Evolutionary conservation across 2,797 vertebrate genomes (phyloP).

Genomic region (Cuculus canorus): DNA sequence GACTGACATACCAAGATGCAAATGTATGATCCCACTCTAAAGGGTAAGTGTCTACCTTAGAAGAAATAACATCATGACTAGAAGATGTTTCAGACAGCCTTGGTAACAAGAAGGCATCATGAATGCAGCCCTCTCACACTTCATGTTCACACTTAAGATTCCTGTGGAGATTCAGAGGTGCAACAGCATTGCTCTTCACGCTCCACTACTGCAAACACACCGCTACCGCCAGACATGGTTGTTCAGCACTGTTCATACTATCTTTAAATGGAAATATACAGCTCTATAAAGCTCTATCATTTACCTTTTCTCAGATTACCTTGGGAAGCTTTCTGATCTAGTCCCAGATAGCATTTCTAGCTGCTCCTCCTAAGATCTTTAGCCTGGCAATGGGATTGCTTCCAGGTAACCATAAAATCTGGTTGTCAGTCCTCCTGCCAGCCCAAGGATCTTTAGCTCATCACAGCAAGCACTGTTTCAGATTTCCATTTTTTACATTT

Average conservation of each 20-base stretch:
- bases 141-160: neutral
- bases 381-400: neutral
- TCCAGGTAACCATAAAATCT: neutral
- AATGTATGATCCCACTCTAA: neutral
- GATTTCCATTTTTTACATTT: neutral
- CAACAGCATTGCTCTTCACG: neutral
- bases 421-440: neutral
- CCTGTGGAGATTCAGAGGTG: neutral
- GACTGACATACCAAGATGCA: neutral
- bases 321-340: neutral
- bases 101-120: neutral
- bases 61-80: neutral
- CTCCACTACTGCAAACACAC: neutral
- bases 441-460: neutral
- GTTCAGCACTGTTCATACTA: neutral
- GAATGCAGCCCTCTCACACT: neutral
- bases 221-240: accelerated
- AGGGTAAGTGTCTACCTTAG: neutral
- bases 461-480: neutral
- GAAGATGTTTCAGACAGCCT: neutral
- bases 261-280: neutral
- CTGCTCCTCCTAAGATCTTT: neutral
- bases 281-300: neutral
- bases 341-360: neutral
- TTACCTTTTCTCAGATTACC: neutral